Base-by-base conservation (phyloP, 2,888 invertebrate genomes). In the Megamerina dolium region DNA sequence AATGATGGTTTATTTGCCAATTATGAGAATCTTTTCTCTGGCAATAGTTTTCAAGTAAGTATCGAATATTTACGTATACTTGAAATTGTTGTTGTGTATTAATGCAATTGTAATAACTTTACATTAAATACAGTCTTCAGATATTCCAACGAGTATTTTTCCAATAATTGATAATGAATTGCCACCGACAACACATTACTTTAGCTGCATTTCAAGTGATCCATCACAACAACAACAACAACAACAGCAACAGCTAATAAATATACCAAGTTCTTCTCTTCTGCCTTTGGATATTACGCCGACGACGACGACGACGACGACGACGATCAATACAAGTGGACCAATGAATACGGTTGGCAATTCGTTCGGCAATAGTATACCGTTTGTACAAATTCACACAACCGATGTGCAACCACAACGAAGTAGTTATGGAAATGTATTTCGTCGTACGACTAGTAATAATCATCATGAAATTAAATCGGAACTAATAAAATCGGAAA, bases 401-500 rank as follows among this genome's bases (percentile, higher is more conserved):
- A 68, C 66, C 4, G 58, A 69, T 48, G 52, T 68, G 17, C 63
- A 65, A 41, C 64, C 63, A 21, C 59, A 61, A 19, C 58, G 57
- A 5, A 60, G 59, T 13, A 64, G 60, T 37, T 67, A 63, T 48
- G 61, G 59, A 30, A 66, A 64, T 48, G 61, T 61, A 8, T 68
- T 63, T 36, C 59, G 64, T 6, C 59, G 65, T 4, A 60, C 57
- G 26, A 59, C 59, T 5, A 37, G 50, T 8, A 51, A 37, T 16
- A 59, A 52, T 31, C 56, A 57, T 10, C 64, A 64, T 29, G 66
- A 70, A 51, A 70, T 71, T n/a, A 71, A 70, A 52, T 66, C 69
- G 1, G 71, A 70, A 38, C 63, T 68, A 6, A 72, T 72, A 20
- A 72, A 72, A 45, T 69, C 66, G 0, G 71, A 72, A 50, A 55